Percentiles rank a stretch among this genome's conserved stretches.
phyloP scores from a whole-genome alignment of 1,140 invertebrate species.

The Onthophagus taurus region DNA sequence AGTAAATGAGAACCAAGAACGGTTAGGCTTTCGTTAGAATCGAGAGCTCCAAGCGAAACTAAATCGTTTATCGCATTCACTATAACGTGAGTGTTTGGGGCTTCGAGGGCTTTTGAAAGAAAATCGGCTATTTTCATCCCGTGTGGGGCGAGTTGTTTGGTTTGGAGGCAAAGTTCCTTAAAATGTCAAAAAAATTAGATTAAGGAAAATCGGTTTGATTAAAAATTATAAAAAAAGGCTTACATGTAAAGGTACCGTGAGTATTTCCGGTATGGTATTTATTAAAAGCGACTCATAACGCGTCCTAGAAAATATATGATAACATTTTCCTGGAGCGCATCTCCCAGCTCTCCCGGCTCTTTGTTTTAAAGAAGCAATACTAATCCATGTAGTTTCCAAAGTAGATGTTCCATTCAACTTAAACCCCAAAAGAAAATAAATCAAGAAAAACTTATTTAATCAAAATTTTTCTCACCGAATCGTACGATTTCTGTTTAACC shows the following conservation, averaged over 20 bases:
- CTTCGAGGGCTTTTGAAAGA: slow-evolving; percentile 71
- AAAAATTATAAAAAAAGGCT: too few species aligned
- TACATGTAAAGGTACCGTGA: slow-evolving; percentile 50
- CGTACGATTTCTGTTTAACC: slow-evolving; percentile 77
- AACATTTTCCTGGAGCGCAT: slow-evolving; percentile 70
- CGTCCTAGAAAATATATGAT: slow-evolving; percentile 64
- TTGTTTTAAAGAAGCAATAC: slow-evolving; percentile 66
- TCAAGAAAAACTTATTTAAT: slow-evolving; percentile 10
- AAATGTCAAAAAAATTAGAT: slow-evolving; percentile 21
- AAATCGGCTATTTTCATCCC: slow-evolving; percentile 75
- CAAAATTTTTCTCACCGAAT: slow-evolving; percentile 39
- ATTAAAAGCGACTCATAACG: slow-evolving; percentile 57
- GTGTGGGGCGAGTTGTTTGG: slow-evolving; percentile 66
- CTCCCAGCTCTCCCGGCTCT: slow-evolving; percentile 76
- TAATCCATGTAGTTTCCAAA: slow-evolving; percentile 65
- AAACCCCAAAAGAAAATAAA: not conserved
- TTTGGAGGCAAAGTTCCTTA: slow-evolving; percentile 84
- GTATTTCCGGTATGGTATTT: slow-evolving; percentile 64
- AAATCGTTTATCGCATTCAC: slow-evolving; percentile 66
- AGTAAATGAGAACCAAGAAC: slow-evolving; percentile 67
- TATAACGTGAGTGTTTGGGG: slow-evolving; percentile 69
- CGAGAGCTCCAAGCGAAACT: slow-evolving; percentile 62
- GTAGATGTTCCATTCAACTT: slow-evolving; percentile 49
- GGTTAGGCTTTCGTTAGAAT: slow-evolving; percentile 64
- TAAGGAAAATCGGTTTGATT: not conserved